Conservation (phyloP, 2,888 invertebrate genomes). For the Drosophila macrospina region DNA sequence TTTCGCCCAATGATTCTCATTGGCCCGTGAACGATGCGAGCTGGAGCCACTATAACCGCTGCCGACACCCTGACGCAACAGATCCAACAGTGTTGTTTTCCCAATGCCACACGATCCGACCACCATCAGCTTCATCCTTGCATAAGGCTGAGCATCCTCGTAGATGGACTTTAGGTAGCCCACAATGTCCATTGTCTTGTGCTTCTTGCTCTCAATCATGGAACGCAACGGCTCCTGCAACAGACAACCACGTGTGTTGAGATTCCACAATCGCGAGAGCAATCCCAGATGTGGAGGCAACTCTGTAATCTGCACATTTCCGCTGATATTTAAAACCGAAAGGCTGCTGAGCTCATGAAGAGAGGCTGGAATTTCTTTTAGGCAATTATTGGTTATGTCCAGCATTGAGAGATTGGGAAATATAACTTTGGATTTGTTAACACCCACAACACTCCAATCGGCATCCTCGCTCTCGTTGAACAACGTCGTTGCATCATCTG, state of each 20-base stretch:
- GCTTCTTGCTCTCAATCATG: conserved; percentile 96
- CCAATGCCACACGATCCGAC: conserved; percentile 95
- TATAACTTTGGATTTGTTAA: conserved; percentile 90
- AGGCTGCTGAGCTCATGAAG: conserved; percentile 94
- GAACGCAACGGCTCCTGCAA: conserved; percentile 94
- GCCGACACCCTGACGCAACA: conserved; percentile 93
- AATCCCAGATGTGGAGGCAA: conserved; percentile 98
- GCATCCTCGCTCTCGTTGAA: conserved; percentile 87
- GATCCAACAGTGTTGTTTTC: conserved; percentile 96
- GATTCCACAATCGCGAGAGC: conserved; percentile 97
- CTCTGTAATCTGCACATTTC: conserved; percentile 90
- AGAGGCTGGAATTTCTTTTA: conserved; percentile 92
- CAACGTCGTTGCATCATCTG: conserved; percentile 91
- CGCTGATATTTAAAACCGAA: conserved; percentile 96
- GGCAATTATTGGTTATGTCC: conserved; percentile 95
- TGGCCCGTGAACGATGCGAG: conserved; percentile 87
- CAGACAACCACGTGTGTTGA: conserved; percentile 95
- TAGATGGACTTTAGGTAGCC: conserved; percentile 94
- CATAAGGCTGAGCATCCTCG: conserved; percentile 96
- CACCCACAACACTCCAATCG: conserved; percentile 87
- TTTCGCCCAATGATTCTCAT: conserved; percentile 95
- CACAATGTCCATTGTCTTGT: conserved; percentile 97
- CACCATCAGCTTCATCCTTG: conserved; percentile 98
- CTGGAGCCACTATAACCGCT: conserved; percentile 85
- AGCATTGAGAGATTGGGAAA: conserved; percentile 98